These are phyloP conservation scores for Spilosoma lubricipeda DNA, from an alignment of 2,888 invertebrate species.

Conservation along the genomic window DNA sequence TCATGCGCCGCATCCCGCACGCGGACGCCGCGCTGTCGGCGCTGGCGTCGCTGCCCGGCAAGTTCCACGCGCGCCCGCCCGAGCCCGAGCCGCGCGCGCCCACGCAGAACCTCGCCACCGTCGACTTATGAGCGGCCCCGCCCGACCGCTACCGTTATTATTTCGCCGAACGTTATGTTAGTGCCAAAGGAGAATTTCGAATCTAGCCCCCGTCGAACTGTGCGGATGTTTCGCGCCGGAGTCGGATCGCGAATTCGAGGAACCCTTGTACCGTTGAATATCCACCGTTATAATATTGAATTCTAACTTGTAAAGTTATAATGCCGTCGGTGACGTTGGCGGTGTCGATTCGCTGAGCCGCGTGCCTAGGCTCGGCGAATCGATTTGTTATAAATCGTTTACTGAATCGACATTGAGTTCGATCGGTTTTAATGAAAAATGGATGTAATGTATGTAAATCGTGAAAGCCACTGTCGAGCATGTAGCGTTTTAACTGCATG, in stretches of 20 bases:
- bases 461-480: conserved; percentile 53
- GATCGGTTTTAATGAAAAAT: conserved; percentile 39
- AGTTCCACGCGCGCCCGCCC: conserved; percentile 91
- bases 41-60: conserved; percentile 85
- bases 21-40: conserved; percentile 91
- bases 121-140: conserved; percentile 86
- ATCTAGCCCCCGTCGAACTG: conserved; percentile 31
- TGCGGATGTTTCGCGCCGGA: conserved; percentile 28
- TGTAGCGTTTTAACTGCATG: conserved; percentile 81
- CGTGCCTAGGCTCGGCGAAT: conserved; percentile 32
- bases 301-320: conserved; percentile 4
- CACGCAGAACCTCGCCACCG: conserved; percentile 90
- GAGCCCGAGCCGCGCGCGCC: conserved; percentile 86
- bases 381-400: conserved; percentile 11
- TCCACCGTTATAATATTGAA: neutral
- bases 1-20: conserved; percentile 94
- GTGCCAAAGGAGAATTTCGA: conserved; percentile 65
- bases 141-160: conserved; percentile 51
- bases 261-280: neutral
- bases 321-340: neutral
- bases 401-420: conserved; percentile 34
- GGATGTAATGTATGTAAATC: conserved; percentile 51
- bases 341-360: conserved; percentile 35
- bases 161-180: conserved; percentile 59
- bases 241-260: conserved; percentile 13